Base-by-base conservation (phyloP, 2,888 invertebrate genomes). In the Dinocampus coccinellae region DNA sequence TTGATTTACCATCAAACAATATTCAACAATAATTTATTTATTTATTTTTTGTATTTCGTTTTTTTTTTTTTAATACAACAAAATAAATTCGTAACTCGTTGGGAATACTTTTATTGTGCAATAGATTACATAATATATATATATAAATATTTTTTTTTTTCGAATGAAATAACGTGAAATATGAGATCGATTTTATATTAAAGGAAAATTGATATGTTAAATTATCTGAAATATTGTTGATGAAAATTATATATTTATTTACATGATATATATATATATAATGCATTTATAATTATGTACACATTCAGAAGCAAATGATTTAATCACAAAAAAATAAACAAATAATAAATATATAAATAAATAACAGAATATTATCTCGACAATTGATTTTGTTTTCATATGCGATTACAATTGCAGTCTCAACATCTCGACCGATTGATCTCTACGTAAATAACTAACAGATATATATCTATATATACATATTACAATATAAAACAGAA, bases 401-500 rank as follows among this genome's bases (percentile, higher is more conserved):
- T 47, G 42, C 16, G 20, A 47, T n/a, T 47, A 16, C 3, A 47
- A 29, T n/a, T 6, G 16, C 6, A 16, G n/a, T 13, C 42, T 69
- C 57, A 55, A 16, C 47, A 58, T 24, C 52, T 53, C 65, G 70
- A 66, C 42, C 65, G 65, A 70, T 73, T 69, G 69, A 73, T 69
- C 70, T 69, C 66, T 69, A 52, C 58, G 20, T 29, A 60, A 73
- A 65, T 65, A 55, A 65, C 73, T 68, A 68, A 68, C 63, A 47
- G 42, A 20, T 20, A 47, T 47, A 9, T 36, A 36, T 36, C 1
- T 62, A 47, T 68, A 24, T 58, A 42, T 33, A 53, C 7, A 29
- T 29, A 29, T 29, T 55, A 22, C 42, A 29, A 55, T 52, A 16
- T 34, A 16, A 26, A 22, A 33, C 3, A 26, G 22, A 11, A 53